Conservation (phyloP, 2,797 vertebrate species). For the Enteromius treurensis region DNA sequence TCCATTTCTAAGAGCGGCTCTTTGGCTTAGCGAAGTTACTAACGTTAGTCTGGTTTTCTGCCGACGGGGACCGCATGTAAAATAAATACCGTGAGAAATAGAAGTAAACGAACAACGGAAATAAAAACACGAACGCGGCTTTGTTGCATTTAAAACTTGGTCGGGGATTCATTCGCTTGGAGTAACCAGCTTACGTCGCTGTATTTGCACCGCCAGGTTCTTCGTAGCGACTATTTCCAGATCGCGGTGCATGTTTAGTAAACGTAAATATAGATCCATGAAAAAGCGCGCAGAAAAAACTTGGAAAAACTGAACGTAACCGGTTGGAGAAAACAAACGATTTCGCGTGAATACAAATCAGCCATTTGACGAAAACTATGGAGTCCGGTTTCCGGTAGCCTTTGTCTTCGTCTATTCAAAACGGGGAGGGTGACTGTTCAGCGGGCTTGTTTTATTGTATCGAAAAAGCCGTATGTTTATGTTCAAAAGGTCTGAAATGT, state of each 20-base stretch:
- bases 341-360: constrained; percentile 44
- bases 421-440: background rate
- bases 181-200: constrained; percentile 40
- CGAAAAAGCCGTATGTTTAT: background rate
- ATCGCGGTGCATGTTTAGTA: constrained; percentile 54
- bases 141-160: constrained; percentile 33
- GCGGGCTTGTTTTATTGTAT: background rate
- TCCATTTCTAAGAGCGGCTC: constrained; percentile 79
- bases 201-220: constrained; percentile 31
- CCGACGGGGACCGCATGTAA: constrained; percentile 30
- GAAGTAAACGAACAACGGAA: background rate
- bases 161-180: constrained; percentile 8
- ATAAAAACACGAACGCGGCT: background rate
- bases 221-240: constrained; percentile 26
- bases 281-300: background rate
- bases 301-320: constrained; percentile 1
- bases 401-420: constrained; percentile 53
- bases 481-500: background rate
- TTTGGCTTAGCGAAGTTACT: constrained; percentile 46
- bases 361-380: constrained; percentile 50
- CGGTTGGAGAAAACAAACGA: constrained; percentile 27
- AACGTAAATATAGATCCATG: background rate
- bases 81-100: background rate
- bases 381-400: constrained; percentile 56
- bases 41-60: background rate